These are phyloP conservation scores for Dysidea cf. avara DNA, from an alignment of 37 sponge, comb jelly and placozoan species.

Conservation along the genomic window DNA sequence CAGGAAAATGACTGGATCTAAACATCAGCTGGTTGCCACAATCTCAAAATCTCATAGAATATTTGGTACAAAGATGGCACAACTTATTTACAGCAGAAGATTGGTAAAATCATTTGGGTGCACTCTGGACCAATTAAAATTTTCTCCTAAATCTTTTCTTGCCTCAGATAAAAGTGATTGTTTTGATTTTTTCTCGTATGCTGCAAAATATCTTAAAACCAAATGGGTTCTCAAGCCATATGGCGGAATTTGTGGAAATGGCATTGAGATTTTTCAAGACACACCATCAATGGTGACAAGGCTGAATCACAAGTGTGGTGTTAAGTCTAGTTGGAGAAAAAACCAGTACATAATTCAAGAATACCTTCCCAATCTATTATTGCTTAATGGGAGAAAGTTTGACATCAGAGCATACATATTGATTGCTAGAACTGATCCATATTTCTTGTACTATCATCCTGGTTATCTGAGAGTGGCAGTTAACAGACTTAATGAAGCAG, in stretches of 20 bases:
- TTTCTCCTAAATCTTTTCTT: slow-evolving; percentile 71
- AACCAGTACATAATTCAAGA: slow-evolving; percentile 67
- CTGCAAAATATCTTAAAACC: no score
- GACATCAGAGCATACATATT: slow-evolving; percentile 72
- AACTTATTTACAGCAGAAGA: slow-evolving; percentile 35
- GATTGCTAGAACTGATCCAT: slow-evolving; percentile 73
- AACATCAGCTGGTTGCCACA: slow-evolving; percentile 34
- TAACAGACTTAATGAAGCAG: slow-evolving; percentile 33
- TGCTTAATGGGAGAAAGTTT: slow-evolving; percentile 76
- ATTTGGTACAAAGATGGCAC: slow-evolving; percentile 64
- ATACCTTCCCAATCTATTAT: slow-evolving; percentile 52
- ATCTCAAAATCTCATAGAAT: slow-evolving; percentile 51
- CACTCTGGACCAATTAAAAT: slow-evolving; percentile 20
- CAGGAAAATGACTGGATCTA: slow-evolving; percentile 9
- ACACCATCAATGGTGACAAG: no score
- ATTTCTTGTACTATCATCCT: slow-evolving; percentile 73
- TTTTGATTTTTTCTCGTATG: slow-evolving; percentile 53
- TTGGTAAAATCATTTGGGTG: slow-evolving; percentile 49
- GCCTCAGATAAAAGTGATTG: slow-evolving; percentile 49
- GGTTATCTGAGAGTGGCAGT: slow-evolving; percentile 75
- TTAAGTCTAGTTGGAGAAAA: no score
- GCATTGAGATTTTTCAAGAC: no score
- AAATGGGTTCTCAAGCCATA: no score
- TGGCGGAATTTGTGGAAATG: no score
- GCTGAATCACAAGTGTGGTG: no score